Conservation (phyloP, 2,113 vertebrate species). For the Murina feae region DNA sequence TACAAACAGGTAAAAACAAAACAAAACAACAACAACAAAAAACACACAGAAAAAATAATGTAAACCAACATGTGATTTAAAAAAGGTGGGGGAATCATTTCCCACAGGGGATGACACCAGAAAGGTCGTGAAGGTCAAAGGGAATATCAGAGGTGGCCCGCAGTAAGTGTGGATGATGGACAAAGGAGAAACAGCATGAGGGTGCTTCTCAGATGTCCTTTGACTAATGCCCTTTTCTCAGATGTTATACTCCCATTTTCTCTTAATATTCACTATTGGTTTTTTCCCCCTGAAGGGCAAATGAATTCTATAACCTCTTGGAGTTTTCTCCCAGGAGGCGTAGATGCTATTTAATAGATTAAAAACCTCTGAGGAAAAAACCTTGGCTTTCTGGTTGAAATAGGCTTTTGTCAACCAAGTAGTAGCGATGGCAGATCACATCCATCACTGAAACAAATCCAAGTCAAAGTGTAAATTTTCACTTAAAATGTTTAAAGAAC, state of each 20-base stretch:
- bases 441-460: neutral
- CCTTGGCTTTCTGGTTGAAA: conserved; percentile 4
- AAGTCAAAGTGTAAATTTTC: neutral
- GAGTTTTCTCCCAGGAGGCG: neutral
- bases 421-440: neutral
- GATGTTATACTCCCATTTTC: neutral
- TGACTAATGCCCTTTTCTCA: neutral
- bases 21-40: no score
- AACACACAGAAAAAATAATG: neutral
- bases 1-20: neutral
- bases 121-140: neutral
- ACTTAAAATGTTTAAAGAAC: neutral
- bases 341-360: conserved; percentile 1
- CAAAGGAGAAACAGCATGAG: no score
- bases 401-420: neutral
- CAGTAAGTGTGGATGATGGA: neutral
- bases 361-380: neutral
- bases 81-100: neutral
- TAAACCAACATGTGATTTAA: neutral
- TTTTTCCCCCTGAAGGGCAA: neutral
- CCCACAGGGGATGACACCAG: accelerated
- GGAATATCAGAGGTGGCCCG: neutral
- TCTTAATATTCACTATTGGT: conserved; percentile 9
- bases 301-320: conserved; percentile 15
- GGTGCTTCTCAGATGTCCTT: neutral